These are phyloP conservation scores for Lophura nycthemera DNA, from an alignment of 2,113 vertebrate species.

Conservation along the genomic window DNA sequence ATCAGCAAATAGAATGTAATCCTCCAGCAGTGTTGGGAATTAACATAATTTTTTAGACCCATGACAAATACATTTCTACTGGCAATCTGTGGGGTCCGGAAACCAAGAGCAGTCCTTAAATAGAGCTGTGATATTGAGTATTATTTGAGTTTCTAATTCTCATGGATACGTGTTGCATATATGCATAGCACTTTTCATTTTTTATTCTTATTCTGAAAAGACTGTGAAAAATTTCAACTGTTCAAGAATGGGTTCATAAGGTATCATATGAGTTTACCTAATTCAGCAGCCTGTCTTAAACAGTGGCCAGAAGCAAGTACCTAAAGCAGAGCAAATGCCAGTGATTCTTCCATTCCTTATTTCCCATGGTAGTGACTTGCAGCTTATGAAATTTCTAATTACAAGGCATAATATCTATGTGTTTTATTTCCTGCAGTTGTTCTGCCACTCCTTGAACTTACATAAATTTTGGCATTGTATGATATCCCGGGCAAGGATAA, in stretches of 20 bases:
- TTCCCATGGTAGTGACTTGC: not conserved
- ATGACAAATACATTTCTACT: not conserved
- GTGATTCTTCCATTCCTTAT: not conserved
- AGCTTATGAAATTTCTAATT: not conserved
- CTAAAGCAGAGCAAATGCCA: not conserved
- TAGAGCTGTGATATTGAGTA: not conserved
- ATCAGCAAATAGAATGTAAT: conserved; percentile 27
- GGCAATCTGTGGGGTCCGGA: not conserved
- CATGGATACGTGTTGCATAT: not conserved
- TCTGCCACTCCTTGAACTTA: not conserved
- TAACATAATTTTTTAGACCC: not conserved
- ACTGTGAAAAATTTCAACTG: not conserved
- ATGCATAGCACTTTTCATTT: not conserved
- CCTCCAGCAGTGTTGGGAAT: not conserved
- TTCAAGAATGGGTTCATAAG: not conserved
- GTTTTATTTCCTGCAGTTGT: not conserved
- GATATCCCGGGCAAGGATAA: not conserved
- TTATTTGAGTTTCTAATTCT: not conserved
- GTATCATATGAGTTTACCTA: not conserved
- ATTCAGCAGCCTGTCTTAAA: not conserved
- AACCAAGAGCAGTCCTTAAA: not conserved
- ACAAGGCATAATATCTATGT: not conserved
- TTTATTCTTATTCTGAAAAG: not conserved
- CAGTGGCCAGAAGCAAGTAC: not conserved
- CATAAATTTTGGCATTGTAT: not conserved